Evolutionary conservation across 2,113 vertebrate species (phyloP), one percentile per base, ranked within the genome.

Genomic region (Hepsetus odoe): DNA sequence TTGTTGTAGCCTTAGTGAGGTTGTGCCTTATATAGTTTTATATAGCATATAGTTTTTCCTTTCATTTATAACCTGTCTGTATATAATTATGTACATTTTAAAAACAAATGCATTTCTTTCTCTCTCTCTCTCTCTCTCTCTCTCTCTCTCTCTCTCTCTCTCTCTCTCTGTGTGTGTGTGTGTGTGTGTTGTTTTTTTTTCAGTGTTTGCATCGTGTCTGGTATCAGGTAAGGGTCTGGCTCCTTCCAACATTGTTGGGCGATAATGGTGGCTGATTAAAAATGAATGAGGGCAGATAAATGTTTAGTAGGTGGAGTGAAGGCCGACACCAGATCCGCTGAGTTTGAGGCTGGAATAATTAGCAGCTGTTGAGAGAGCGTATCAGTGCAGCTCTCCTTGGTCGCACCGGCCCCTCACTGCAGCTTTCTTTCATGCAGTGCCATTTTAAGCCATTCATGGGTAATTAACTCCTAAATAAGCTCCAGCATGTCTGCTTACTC

Each of bases 241-340:
- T 90, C 89, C 86, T 91, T 87, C 85, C 88, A 89, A 86, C 89
- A 91, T 91, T 92, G 91, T 92, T 88, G 87, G 44, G 76, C 80
- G 88, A 91, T 93, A 93, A 94, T 92, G 87, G 90, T 83, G 87
- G 87, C 87, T 88, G 88, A 91, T 94, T 90, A 94, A 93, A 93
- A 91, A 94, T 93, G 90, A 89, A 93, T 92, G 90, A 86, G 69
- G 81, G 78, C 84, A 84, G 84, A 83, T 91, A 91, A 91, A 91
- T 92, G 90, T 93, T 93, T 90, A 88, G 91, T 91, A 90, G 89
- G 90, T 90, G 86, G 79, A 88, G 87, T 89, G 88, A 91, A 88
- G 86, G 88, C 89, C 87, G 91, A 92, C 91, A 93, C 84, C 38
- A 35, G 90, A 93, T 86, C 91, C 84, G 65, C 22, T 42, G 81